These are phyloP conservation scores for Atherinomorus stipes DNA, from an alignment of 2,113 vertebrate genomes.

Conservation along the genomic window DNA sequence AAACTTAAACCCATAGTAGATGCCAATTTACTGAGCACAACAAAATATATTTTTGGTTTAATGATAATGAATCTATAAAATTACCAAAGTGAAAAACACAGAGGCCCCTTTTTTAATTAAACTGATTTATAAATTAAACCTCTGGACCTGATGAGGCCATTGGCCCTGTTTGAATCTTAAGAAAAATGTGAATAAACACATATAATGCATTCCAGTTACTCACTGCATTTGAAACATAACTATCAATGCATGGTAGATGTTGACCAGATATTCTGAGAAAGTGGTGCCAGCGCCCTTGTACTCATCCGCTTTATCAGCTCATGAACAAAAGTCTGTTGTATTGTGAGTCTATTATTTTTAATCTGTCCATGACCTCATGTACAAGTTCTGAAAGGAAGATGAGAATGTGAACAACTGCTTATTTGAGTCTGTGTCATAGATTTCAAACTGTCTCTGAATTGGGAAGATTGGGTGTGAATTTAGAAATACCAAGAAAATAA, in stretches of 20 bases:
- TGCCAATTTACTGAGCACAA: background rate
- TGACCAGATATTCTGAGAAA: conserved; percentile 32
- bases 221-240: conserved; percentile 21
- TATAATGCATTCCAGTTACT: background rate
- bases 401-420: conserved; percentile 44
- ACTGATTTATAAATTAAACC: too few species aligned
- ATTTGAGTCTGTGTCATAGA: conserved; percentile 56
- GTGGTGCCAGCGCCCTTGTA: conserved; percentile 32
- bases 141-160: too few species aligned
- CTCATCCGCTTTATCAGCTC: conserved; percentile 7
- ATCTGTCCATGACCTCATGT: conserved; percentile 64
- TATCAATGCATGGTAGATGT: conserved; percentile 8
- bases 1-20: too few species aligned
- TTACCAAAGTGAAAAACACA: conserved; percentile 47
- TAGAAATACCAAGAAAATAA: conserved; percentile 55
- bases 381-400: conserved; percentile 58
- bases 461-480: conserved; percentile 52
- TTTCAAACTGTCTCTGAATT: conserved; percentile 51
- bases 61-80: conserved; percentile 46
- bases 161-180: too few species aligned
- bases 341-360: conserved; percentile 34
- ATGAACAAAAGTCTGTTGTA: conserved; percentile 12
- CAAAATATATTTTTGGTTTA: conserved; percentile 22
- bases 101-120: conserved; percentile 29
- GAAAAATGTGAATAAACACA: too few species aligned